A percentile compares a stretch with the other conserved stretches of the same genome.
Conservation (phyloP, 2,888 invertebrate genomes). For the Idaea straminata region DNA sequence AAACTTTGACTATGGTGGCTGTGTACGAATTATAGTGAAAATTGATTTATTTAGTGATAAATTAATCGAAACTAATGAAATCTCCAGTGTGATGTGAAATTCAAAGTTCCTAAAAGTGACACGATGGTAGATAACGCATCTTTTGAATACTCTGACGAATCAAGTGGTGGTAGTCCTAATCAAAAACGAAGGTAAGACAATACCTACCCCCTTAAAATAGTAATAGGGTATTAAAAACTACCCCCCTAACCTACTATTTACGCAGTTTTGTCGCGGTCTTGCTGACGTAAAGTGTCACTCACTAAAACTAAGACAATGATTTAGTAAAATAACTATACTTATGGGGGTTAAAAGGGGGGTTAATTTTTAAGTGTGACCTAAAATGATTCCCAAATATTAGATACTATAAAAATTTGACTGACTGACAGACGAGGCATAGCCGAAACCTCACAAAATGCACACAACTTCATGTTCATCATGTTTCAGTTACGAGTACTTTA, state of each 20-base stretch:
- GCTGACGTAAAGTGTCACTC: neutral
- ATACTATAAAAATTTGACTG: neutral
- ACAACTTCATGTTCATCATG: neutral
- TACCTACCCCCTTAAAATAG: neutral
- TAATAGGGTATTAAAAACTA: neutral
- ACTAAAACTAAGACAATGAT: neutral
- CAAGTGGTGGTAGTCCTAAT: conserved; percentile 52
- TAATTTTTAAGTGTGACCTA: neutral
- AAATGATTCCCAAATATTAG: neutral
- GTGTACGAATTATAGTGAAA: neutral
- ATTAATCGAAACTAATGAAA: neutral
- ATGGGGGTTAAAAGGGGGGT: neutral
- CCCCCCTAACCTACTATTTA: neutral
- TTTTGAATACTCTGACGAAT: conserved; percentile 70
- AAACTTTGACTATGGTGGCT: neutral
- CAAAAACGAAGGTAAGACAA: conserved; percentile 53
- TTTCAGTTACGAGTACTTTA: neutral
- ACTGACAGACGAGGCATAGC: neutral
- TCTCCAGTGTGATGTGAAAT: conserved; percentile 14
- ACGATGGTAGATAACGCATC: conserved; percentile 73
- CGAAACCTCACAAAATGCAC: neutral
- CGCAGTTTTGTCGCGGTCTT: neutral
- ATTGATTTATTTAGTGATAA: neutral
- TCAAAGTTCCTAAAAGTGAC: conserved; percentile 19
- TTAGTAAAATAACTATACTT: neutral